Evolutionary conservation across 2,113 vertebrate genomes (phyloP), one percentile per base, ranked within the genome.

Genomic region (Saimiri boliviensis): DNA sequence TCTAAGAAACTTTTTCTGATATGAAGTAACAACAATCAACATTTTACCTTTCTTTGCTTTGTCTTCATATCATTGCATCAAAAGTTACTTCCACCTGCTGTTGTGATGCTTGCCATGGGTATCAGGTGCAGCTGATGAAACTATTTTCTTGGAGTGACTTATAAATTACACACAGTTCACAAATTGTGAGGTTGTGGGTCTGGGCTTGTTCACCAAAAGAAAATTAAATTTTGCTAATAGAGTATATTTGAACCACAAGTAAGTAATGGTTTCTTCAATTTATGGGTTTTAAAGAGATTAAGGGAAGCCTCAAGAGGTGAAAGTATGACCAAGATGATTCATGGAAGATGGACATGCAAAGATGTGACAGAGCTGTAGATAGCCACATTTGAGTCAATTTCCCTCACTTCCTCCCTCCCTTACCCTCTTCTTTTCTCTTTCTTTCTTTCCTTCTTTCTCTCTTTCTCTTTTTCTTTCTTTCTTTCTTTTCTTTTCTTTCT

Each of bases 401-500:
- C 8, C 16, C 21, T 47, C 40, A 35, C n/a, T 54, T 20, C 37
- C 32, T n/a, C 20, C 23, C 14, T 37, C 17, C 2, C 35, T 5
- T 5, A 56, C 27, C 16, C 12, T 21, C 19, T 45, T 9, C 37
- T 9, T 32, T 0, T 35, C 4, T 30, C 4, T 23, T 37, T 47
- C 25, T 8, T 27, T 68, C 3, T 12, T 13, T n/a, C 13, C 8
- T 10, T 23, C 14, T 9, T 10, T 11, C 11, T 4, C 8, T 54
- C 4, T 32, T 9, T 6, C 11, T 12, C 8, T 21, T 13, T 1
- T 17, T 27, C 27, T 8, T 1, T 45, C 0, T 23, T 0, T 45
- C 10, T 52, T 5, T 9, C n/a, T 37, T 35, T 32, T n/a, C n/a
- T n/a, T 54, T 20, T 27, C 23, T n/a, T 23, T 5, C 19, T 11